Evolutionary conservation across 2,797 vertebrate genomes (phyloP).

Genomic region (Sphenodon punctatus): DNA sequence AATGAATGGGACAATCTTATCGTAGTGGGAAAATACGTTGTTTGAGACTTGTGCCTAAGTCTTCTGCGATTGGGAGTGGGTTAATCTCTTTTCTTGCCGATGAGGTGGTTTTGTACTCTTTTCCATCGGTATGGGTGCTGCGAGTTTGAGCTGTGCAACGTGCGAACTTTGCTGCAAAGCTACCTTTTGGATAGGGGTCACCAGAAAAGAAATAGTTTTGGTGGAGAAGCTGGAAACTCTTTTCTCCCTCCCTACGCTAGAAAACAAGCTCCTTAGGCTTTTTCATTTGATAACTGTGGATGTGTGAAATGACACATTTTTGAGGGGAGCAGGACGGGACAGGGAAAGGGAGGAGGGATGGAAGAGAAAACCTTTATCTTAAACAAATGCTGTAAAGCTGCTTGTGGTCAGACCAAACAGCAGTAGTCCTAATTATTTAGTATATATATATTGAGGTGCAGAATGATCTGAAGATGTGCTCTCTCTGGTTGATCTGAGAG

Average conservation of each 20-base stretch:
- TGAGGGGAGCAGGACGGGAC: too few species aligned
- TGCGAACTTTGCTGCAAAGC: neutral
- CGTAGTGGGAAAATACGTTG: neutral
- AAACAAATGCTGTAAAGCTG: neutral
- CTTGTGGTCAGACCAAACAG: neutral
- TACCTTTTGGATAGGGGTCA: neutral
- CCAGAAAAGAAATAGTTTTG: accelerated
- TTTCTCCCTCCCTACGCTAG: constrained; percentile 26
- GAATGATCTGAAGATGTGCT: accelerated
- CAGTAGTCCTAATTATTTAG: neutral
- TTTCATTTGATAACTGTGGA: neutral
- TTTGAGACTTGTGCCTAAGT: neutral
- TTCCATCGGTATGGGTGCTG: neutral
- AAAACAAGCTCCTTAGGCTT: accelerated
- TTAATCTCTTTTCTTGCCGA: neutral
- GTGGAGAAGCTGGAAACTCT: neutral
- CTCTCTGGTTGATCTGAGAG: neutral
- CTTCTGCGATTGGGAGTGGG: neutral
- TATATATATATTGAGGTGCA: too few species aligned
- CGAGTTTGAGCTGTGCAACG: accelerated
- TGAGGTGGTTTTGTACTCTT: neutral
- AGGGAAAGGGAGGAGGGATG: neutral
- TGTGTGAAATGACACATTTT: accelerated
- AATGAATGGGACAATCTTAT: too few species aligned
- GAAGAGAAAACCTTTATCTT: neutral